These are phyloP conservation scores for Dryocosmus kuriphilus DNA, from an alignment of 2,888 invertebrate genomes.

Conservation along the genomic window DNA sequence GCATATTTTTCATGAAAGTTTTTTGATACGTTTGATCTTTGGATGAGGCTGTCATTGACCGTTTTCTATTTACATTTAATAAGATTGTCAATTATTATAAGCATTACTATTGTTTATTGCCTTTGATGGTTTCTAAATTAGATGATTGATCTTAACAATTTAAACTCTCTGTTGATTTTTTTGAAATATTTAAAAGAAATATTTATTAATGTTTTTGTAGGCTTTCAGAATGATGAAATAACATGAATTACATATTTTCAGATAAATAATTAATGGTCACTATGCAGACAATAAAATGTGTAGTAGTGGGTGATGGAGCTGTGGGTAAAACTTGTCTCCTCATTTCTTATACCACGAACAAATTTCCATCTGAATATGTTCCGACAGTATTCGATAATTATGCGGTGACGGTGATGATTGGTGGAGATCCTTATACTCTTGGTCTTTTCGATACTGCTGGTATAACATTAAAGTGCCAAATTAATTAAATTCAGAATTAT, in stretches of 20 bases:
- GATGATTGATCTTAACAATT: neutral
- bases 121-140: neutral
- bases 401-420: constrained; percentile 99
- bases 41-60: neutral
- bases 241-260: neutral
- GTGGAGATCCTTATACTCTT: constrained; percentile 98
- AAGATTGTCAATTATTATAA: neutral
- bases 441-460: constrained; percentile 99
- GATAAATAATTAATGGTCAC: constrained; percentile 4
- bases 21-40: neutral
- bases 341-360: constrained; percentile 94
- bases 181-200: neutral
- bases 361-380: constrained; percentile 96
- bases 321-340: constrained; percentile 97
- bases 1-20: neutral
- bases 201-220: neutral
- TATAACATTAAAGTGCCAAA: constrained; percentile 67
- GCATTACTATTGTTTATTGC: neutral
- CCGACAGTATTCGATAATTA: constrained; percentile 98
- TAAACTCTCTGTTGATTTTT: neutral
- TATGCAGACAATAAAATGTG: constrained; percentile 98
- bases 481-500: neutral
- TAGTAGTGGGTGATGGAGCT: constrained; percentile 97
- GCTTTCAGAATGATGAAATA: neutral
- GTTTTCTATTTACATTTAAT: neutral